Evolutionary conservation across 2,113 vertebrate genomes (phyloP).

Genomic region (Protomyctophum bolini): DNA sequence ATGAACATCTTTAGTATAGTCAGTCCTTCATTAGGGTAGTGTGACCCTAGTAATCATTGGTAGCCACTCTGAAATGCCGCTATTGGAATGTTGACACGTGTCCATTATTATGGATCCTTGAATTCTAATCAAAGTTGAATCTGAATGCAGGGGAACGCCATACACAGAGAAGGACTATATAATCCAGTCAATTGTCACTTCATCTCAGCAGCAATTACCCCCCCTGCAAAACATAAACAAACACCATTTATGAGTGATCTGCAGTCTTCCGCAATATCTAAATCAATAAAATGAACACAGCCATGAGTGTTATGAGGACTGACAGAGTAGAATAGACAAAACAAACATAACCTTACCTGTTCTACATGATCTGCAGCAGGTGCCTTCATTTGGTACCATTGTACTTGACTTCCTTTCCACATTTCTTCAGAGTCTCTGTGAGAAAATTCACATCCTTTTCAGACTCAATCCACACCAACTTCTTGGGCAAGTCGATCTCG

Average conservation of each 20-base stretch:
- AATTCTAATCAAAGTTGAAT: neutral
- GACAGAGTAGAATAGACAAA: too few species aligned
- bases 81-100: neutral
- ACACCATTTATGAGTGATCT: too few species aligned
- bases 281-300: too few species aligned
- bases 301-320: too few species aligned
- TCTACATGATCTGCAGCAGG: neutral
- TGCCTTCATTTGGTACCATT: slow-evolving; percentile 78
- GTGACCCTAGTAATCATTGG: neutral
- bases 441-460: slow-evolving; percentile 83
- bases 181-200: slow-evolving; percentile 26
- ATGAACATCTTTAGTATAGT: neutral
- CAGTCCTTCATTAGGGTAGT: neutral
- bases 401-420: slow-evolving; percentile 88
- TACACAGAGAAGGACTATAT: neutral
- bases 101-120: neutral
- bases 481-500: slow-evolving; percentile 92
- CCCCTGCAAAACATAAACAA: slow-evolving; percentile 21
- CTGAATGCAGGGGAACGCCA: neutral
- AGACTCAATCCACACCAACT: slow-evolving; percentile 89
- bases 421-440: slow-evolving; percentile 88
- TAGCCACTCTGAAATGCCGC: neutral
- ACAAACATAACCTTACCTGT: too few species aligned
- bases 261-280: too few species aligned
- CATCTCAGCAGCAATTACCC: slow-evolving; percentile 30